Evolutionary conservation across 30 jellyfish, hydroid and myxozoan genomes (phyloP).

Genomic region (Cassiopea xamachana): DNA sequence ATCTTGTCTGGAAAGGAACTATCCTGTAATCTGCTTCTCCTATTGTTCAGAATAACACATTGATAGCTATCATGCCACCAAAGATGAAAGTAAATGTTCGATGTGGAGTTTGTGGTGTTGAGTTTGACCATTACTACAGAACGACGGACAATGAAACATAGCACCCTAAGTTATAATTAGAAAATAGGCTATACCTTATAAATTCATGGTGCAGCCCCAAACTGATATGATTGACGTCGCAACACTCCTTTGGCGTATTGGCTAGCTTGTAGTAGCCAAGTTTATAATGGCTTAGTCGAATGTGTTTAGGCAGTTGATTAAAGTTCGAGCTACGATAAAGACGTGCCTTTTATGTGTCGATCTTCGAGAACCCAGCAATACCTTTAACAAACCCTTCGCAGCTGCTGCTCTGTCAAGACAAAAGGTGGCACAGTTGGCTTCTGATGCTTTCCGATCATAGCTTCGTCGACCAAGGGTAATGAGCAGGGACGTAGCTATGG

Average conservation of each 20-base stretch:
- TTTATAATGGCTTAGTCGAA: too few species aligned
- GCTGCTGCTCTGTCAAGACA: neutral
- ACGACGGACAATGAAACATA: neutral
- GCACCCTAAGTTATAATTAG: neutral
- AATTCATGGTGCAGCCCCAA: neutral
- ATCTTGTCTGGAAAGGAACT: too few species aligned
- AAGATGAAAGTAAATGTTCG: neutral
- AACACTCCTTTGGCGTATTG: too few species aligned
- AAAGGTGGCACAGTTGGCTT: neutral
- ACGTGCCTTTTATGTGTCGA: too few species aligned
- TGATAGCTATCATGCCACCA: neutral
- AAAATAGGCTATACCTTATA: neutral
- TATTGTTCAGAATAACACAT: neutral
- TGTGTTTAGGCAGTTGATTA: too few species aligned
- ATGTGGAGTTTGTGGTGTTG: neutral
- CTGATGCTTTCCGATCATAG: too few species aligned
- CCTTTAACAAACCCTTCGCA: neutral
- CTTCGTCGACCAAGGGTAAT: too few species aligned
- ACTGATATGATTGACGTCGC: too few species aligned
- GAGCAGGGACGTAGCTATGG: too few species aligned
- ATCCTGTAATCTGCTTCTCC: neutral
- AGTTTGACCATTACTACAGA: neutral
- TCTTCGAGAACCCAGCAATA: too few species aligned
- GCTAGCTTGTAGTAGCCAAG: too few species aligned
- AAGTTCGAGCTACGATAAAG: too few species aligned